These are phyloP conservation scores for Oncorhynchus kisutch DNA, from an alignment of 2,113 vertebrate species.

Conservation along the genomic window DNA sequence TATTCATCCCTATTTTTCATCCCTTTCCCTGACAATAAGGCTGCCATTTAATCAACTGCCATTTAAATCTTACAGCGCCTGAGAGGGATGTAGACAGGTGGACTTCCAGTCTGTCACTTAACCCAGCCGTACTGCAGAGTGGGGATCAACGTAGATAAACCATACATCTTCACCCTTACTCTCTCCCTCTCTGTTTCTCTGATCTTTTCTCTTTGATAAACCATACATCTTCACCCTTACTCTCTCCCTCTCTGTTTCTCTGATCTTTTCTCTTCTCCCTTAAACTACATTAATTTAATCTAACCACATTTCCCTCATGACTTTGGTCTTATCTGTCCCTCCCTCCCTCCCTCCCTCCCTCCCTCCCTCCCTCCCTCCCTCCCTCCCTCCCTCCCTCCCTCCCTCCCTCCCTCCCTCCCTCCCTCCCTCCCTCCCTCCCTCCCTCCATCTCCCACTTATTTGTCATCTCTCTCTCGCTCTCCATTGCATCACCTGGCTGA, in stretches of 20 bases:
- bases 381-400: no score
- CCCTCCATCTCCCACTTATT: no score
- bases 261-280: neutral
- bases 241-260: neutral
- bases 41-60: constrained; percentile 19
- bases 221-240: constrained; percentile 4
- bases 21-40: neutral
- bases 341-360: neutral
- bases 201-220: neutral
- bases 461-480: constrained; percentile 41
- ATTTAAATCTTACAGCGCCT: constrained; percentile 17
- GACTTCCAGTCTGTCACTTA: constrained; percentile 46
- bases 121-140: constrained; percentile 45
- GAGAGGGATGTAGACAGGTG: neutral
- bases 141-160: constrained; percentile 31
- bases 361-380: neutral
- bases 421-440: neutral
- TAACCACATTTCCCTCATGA: neutral
- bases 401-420: neutral
- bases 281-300: neutral
- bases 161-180: constrained; percentile 5
- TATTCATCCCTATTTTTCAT: neutral
- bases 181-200: neutral
- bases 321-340: neutral
- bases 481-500: no score